Evolutionary conservation across 2,113 vertebrate species (phyloP).

Genomic region (Ictalurus furcatus): DNA sequence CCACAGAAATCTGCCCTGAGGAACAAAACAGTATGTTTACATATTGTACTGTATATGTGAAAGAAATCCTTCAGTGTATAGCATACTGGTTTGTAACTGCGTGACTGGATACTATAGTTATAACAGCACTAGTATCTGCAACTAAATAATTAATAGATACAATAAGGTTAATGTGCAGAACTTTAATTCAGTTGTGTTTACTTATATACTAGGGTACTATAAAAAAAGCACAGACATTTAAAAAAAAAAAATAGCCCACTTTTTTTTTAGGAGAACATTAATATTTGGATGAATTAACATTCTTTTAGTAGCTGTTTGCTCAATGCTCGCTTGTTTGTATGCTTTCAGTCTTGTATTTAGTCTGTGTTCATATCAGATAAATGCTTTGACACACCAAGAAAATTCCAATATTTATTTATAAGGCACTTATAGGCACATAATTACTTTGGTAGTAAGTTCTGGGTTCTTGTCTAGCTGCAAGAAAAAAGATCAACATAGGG

Average conservation of each 20-base stretch:
- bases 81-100: background rate
- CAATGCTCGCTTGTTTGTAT: background rate
- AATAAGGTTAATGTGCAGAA: background rate
- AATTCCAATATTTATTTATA: background rate
- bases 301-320: background rate
- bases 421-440: background rate
- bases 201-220: background rate
- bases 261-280: background rate
- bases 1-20: constrained; percentile 94
- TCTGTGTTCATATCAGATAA: background rate
- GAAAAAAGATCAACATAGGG: background rate
- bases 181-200: background rate
- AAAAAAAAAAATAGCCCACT: too few species aligned
- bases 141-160: background rate
- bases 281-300: background rate
- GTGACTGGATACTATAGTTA: background rate
- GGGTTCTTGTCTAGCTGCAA: background rate
- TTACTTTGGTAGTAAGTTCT: background rate
- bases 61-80: background rate
- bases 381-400: background rate
- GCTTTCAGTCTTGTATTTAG: background rate
- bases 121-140: background rate
- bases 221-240: background rate
- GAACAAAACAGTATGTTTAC: constrained; percentile 29
- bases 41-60: background rate